phyloP scores from a whole-genome alignment of 1,140 invertebrate species.

The Capitella teleta region DNA sequence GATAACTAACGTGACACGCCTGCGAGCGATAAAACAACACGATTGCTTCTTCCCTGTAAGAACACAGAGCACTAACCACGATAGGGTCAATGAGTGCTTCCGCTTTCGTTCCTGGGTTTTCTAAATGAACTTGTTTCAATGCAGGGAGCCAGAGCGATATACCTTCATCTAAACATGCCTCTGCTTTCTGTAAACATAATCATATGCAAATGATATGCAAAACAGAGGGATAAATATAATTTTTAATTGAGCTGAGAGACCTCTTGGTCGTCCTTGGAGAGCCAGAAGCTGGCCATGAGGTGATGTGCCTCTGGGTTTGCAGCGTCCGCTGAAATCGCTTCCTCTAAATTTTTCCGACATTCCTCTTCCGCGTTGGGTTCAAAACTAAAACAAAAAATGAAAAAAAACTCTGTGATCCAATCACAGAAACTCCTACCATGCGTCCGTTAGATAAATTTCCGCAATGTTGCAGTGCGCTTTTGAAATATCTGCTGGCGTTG shows the following conservation, averaged over 20 bases:
- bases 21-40: too few relatives aligned
- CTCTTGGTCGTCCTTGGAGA: constrained; percentile 35
- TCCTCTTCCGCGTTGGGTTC: constrained; percentile 37
- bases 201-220: neutral
- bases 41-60: too few relatives aligned
- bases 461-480: constrained; percentile 41
- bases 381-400: constrained; percentile 25
- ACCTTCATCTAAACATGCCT: constrained; percentile 29
- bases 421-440: constrained; percentile 22
- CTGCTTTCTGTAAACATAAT: constrained; percentile 26
- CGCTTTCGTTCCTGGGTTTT: constrained; percentile 4
- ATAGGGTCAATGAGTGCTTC: neutral
- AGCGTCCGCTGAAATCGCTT: constrained; percentile 29
- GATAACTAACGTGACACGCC: too few relatives aligned
- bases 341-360: constrained; percentile 34
- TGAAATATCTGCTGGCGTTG: constrained; percentile 31
- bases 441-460: constrained; percentile 45
- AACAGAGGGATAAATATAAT: neutral
- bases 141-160: constrained; percentile 37
- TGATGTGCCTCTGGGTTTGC: constrained; percentile 41
- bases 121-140: constrained; percentile 17
- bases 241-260: neutral
- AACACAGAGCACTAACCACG: too few relatives aligned
- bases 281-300: constrained; percentile 33
- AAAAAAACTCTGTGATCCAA: neutral